These are phyloP conservation scores for Trachelus stipa DNA, from an alignment of 2,888 invertebrate genomes.

Conservation along the genomic window DNA sequence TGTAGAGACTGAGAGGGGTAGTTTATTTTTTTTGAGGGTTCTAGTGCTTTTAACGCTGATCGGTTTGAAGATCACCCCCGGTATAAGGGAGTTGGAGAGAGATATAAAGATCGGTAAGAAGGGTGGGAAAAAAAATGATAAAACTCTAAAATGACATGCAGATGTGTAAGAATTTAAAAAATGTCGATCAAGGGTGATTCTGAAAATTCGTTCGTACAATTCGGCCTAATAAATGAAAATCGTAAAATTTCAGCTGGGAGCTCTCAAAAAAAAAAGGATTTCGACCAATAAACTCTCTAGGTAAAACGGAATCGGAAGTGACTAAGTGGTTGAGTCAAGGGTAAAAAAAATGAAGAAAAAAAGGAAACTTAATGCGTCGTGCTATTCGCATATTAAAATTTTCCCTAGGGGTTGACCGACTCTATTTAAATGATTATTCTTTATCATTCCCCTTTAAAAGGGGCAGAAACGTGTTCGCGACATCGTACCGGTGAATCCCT, in stretches of 20 bases:
- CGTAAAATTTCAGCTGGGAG: slow-evolving; percentile 45
- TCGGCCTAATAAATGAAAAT: slow-evolving; percentile 53
- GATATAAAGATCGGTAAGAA: slow-evolving; percentile 15
- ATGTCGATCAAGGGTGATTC: not conserved
- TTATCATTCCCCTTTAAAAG: slow-evolving; percentile 30
- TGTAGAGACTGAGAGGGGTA: no score
- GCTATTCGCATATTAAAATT: slow-evolving; percentile 57
- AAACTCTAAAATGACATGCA: slow-evolving; percentile 30
- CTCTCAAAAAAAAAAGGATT: not conserved
- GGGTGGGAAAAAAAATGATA: slow-evolving; percentile 24
- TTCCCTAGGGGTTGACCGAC: slow-evolving; percentile 35
- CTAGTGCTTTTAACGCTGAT: no score
- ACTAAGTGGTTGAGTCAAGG: slow-evolving; percentile 14
- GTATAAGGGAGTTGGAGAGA: not conserved
- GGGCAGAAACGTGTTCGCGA: not conserved
- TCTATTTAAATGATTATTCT: slow-evolving; percentile 49
- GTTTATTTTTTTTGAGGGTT: no score
- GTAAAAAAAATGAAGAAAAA: slow-evolving; percentile 25
- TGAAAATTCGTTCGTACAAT: slow-evolving; percentile 30
- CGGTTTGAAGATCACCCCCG: no score
- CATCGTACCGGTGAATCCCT: not conserved
- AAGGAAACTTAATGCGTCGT: slow-evolving; percentile 42
- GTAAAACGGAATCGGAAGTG: not conserved
- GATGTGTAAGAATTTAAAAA: slow-evolving; percentile 27
- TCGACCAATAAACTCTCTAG: not conserved